Base-by-base conservation (phyloP, 2,888 invertebrate species). In the Mechanitis mazaeus region DNA sequence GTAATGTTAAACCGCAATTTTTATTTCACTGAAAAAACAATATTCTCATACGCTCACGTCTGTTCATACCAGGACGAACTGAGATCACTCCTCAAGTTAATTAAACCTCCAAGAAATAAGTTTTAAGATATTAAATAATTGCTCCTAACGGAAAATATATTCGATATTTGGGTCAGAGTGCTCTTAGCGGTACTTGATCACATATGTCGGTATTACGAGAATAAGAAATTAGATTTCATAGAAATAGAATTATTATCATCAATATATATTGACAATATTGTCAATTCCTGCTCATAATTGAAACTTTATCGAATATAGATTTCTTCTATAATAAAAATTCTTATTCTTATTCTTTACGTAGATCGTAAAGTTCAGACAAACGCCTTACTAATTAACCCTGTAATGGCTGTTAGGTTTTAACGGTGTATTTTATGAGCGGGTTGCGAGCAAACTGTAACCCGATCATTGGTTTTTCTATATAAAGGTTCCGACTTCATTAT, bases 351-450 rank as follows among this genome's bases (percentile, higher is more conserved):
- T 20, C 20, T 20, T 62, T 82, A 81, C 83, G 83, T 82, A 77
- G 69, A 69, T 75, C 79, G 76, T 83, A 81, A 83, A 83, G 77
- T 75, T 69, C 66, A 81, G 84, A 84, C 83, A 85, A 83, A 84
- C 80, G 80, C 74, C 75, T 78, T 70, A 77, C 84, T 87, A 87
- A 87, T 87, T 87, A 87, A 80, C 74, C 78, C 78, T 77, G 80
- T 85, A 86, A 87, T 84, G 78, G 80, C 78, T 71, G 80, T 84
- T 82, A 84, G 75, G 73, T 72, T 80, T 84, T 85, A 80, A 86
- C 77, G 83, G 72, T 75, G 70, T 75, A 79, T 83, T 86, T 87
- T 85, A 86, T 78, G 81, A 79, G 66, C 74, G 75, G 74, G 73
- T 74, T 72, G 72, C 67, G 68, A 73, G 58, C 63, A 63, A 61